Evolutionary conservation across 2,797 vertebrate species (phyloP).

Genomic region (Valencia hispanica): DNA sequence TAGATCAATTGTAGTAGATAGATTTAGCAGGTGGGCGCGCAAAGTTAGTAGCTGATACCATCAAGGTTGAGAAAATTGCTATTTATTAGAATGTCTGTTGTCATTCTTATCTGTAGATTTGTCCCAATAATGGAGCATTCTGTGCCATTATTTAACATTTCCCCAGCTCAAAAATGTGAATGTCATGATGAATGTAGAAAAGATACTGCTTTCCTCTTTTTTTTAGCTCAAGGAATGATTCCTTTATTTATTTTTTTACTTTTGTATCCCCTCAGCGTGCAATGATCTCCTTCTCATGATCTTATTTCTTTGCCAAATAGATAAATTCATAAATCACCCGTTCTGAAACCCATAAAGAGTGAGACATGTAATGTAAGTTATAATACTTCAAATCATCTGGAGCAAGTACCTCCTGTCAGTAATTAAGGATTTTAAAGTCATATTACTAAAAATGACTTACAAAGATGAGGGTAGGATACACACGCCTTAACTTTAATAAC

Average conservation of each 20-base stretch:
- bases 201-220: neutral
- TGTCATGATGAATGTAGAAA: neutral
- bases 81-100: neutral
- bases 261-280: neutral
- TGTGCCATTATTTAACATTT: neutral
- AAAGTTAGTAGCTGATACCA: neutral
- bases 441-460: neutral
- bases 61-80: neutral
- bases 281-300: neutral
- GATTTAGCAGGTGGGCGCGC: neutral
- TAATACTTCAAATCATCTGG: neutral
- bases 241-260: slow-evolving; percentile 30
- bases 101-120: neutral
- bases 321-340: slow-evolving; percentile 13
- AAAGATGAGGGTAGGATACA: neutral
- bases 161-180: neutral
- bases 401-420: neutral
- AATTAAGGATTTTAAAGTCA: neutral
- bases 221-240: too few species aligned
- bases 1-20: neutral
- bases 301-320: slow-evolving; percentile 12
- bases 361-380: neutral
- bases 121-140: neutral
- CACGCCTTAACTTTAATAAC: neutral
- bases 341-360: slow-evolving; percentile 18